Percentiles rank a stretch among this genome's conserved stretches.
phyloP scores from a whole-genome alignment of 2,797 vertebrate species.

The Lithobates pipiens region DNA sequence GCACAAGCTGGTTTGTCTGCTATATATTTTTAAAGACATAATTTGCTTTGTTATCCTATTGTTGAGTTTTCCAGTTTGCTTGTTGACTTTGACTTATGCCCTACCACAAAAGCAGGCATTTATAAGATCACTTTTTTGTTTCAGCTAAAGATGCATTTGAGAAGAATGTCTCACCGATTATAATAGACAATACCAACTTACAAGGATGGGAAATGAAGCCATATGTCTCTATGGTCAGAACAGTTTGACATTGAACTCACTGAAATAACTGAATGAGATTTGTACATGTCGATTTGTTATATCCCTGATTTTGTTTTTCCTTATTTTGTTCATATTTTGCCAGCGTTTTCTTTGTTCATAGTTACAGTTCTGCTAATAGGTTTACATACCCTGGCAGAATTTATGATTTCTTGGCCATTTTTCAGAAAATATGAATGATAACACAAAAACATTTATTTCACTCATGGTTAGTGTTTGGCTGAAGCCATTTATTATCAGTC shows the following conservation, averaged over 20 bases:
- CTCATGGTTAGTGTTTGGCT: no score
- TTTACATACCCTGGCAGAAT: no score
- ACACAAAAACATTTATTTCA: no score
- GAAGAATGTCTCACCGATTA: slow-evolving; percentile 84
- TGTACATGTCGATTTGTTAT: background rate
- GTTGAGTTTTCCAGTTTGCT: background rate
- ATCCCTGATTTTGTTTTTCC: background rate
- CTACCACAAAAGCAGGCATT: background rate
- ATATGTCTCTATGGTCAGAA: slow-evolving; percentile 91
- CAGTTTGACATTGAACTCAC: background rate
- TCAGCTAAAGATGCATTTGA: slow-evolving; percentile 92
- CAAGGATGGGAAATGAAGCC: slow-evolving; percentile 99
- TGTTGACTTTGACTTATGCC: background rate
- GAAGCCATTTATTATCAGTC: no score
- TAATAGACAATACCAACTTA: slow-evolving; percentile 98
- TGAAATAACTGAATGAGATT: background rate
- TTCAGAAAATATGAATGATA: no score
- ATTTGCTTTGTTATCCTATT: background rate
- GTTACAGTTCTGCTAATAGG: no score
- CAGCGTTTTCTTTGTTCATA: no score
- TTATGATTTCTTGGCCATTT: no score
- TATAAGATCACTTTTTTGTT: slow-evolving; percentile 68
- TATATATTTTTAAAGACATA: background rate
- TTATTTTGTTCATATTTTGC: no score
- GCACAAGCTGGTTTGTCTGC: background rate